Conservation (phyloP, 2,888 invertebrate species). For the Carabus problematicus region DNA sequence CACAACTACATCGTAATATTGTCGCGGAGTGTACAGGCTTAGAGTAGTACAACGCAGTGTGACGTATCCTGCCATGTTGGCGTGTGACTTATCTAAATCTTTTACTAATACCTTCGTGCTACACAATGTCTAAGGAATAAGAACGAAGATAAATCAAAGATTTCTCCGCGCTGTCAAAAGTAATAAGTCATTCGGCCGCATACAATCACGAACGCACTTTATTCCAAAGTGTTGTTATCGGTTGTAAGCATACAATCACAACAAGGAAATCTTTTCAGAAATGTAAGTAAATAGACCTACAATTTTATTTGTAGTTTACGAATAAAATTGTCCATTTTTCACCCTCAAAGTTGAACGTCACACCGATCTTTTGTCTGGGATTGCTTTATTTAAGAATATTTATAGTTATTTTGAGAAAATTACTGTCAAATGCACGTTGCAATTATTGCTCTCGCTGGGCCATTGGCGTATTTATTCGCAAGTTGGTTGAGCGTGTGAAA, state of each 20-base stretch:
- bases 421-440: too few relatives aligned
- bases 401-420: too few relatives aligned
- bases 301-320: too few relatives aligned
- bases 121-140: slow-evolving; percentile 30
- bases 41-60: neutral
- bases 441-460: too few relatives aligned
- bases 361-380: too few relatives aligned
- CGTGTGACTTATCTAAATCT: slow-evolving; percentile 35
- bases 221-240: too few relatives aligned
- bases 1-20: neutral
- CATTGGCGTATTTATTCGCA: neutral
- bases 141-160: slow-evolving; percentile 36
- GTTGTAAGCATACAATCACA: too few relatives aligned
- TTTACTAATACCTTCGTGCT: slow-evolving; percentile 31
- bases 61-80: neutral
- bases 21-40: neutral
- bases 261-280: too few relatives aligned
- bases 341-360: too few relatives aligned
- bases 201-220: neutral
- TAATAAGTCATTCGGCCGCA: slow-evolving; percentile 20
- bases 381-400: too few relatives aligned
- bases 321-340: too few relatives aligned
- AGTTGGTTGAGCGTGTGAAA: neutral
- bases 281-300: too few relatives aligned
- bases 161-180: slow-evolving; percentile 33